Percentiles rank a stretch among this genome's conserved stretches.
Conservation (phyloP, 92 coral and sea anemone genomes). For the Epizoanthus rinbou region DNA sequence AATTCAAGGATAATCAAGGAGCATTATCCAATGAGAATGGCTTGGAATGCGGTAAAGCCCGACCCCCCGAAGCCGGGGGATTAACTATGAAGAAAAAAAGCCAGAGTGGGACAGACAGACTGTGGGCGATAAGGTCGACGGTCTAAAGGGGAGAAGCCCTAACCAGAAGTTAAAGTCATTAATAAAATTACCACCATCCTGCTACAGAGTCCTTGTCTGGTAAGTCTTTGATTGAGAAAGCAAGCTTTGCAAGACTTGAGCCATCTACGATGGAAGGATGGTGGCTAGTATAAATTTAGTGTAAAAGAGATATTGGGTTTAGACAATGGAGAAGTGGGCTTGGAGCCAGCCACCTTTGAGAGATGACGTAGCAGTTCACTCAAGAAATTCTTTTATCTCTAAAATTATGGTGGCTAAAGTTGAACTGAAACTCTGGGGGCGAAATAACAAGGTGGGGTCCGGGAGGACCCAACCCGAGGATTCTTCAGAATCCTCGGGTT, state of each 20-base stretch:
- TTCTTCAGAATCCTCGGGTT: too few species aligned
- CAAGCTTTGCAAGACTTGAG: too few species aligned
- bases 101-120: constrained; percentile 74
- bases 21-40: constrained; percentile 32
- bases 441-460: constrained; percentile 17
- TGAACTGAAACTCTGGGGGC: constrained; percentile 73
- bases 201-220: too few species aligned
- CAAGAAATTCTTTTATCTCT: constrained; percentile 61
- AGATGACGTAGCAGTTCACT: constrained; percentile 87
- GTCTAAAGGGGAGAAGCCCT: constrained; percentile 87
- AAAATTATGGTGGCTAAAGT: constrained; percentile 86
- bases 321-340: constrained; percentile 90
- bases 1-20: constrained; percentile 35
- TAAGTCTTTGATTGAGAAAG: too few species aligned
- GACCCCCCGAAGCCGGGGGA: constrained; percentile 55
- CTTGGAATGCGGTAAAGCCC: constrained; percentile 70
- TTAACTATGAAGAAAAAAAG: constrained; percentile 74
- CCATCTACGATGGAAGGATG: too few species aligned
- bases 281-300: constrained; percentile 55
- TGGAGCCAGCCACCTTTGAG: constrained; percentile 88
- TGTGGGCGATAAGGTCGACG: constrained; percentile 73
- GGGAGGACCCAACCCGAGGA: too few species aligned
- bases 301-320: constrained; percentile 73
- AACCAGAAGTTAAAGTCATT: constrained; percentile 87
- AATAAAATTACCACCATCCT: too few species aligned